These are phyloP conservation scores for Eristalis tenax DNA, from an alignment of 2,888 invertebrate genomes.

Conservation along the genomic window DNA sequence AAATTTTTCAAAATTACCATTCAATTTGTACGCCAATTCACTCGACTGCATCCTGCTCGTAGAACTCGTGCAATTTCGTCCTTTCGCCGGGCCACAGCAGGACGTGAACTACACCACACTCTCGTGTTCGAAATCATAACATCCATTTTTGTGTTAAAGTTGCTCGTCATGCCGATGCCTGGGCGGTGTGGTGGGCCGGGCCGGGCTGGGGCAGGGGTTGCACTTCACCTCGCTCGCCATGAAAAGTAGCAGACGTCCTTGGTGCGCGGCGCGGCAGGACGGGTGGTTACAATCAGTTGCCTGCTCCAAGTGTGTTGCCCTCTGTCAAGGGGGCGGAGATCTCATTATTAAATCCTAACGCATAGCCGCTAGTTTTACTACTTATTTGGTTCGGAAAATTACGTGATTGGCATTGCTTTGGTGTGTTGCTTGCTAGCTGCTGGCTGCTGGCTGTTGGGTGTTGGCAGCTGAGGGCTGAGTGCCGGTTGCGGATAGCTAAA, in stretches of 20 bases:
- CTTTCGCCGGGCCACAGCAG: slow-evolving; percentile 49
- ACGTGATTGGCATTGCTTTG: slow-evolving; percentile 67
- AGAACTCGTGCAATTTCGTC: slow-evolving; percentile 60
- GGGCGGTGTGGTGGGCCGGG: background rate
- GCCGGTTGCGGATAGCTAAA: background rate
- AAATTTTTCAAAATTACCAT: slow-evolving; percentile 67
- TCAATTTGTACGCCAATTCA: slow-evolving; percentile 67
- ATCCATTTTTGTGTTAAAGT: slow-evolving; percentile 58
- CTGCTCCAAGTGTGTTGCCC: slow-evolving; percentile 37
- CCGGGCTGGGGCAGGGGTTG: background rate
- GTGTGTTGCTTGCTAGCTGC: background rate
- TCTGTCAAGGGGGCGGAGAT: slow-evolving; percentile 24
- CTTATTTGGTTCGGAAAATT: slow-evolving; percentile 67
- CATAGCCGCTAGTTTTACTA: slow-evolving; percentile 70
- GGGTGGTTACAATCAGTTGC: slow-evolving; percentile 44
- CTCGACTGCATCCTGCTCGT: slow-evolving; percentile 63
- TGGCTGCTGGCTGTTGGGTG: background rate
- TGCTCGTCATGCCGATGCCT: slow-evolving; percentile 43
- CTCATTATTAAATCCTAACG: slow-evolving; percentile 69
- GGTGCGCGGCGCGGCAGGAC: background rate
- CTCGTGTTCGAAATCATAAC: slow-evolving; percentile 61
- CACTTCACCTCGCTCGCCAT: background rate
- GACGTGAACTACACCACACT: slow-evolving; percentile 45
- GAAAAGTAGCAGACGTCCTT: slow-evolving; percentile 33
- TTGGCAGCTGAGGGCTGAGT: background rate